These are phyloP conservation scores for Laodelphax striatellus DNA, from an alignment of 1,140 invertebrate genomes.

Conservation along the genomic window DNA sequence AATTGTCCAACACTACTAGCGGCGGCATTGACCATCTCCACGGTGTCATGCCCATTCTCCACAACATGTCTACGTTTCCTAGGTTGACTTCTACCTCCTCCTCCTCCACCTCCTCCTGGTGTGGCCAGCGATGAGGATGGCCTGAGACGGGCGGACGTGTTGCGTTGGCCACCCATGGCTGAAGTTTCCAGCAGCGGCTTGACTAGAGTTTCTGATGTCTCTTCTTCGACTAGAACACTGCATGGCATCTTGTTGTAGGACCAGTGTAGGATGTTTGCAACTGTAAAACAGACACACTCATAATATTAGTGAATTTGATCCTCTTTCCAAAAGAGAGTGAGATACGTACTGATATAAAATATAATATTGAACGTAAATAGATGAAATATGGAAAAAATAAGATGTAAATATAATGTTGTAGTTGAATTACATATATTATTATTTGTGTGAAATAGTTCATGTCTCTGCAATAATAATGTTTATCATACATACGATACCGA, in stretches of 20 bases:
- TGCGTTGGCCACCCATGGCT: slow-evolving; percentile 11
- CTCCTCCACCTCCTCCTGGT: slow-evolving; percentile 34
- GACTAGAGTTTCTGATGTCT: slow-evolving; percentile 40
- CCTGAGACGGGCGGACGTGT: slow-evolving; percentile 15
- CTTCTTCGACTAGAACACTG: slow-evolving; percentile 59
- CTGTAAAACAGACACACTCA: slow-evolving; percentile 39
- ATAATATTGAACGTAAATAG: too few relatives aligned
- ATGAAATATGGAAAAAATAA: too few relatives aligned
- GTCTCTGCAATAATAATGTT: too few relatives aligned
- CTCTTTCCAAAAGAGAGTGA: too few relatives aligned
- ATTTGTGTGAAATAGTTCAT: too few relatives aligned
- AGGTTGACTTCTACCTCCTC: background rate
- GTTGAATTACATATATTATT: too few relatives aligned
- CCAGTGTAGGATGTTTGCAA: slow-evolving; percentile 67
- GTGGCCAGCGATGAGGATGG: slow-evolving; percentile 23
- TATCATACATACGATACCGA: too few relatives aligned
- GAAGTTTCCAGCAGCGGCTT: slow-evolving; percentile 6
- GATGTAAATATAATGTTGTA: too few relatives aligned
- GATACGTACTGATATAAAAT: too few relatives aligned
- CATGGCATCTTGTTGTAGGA: slow-evolving; percentile 70
- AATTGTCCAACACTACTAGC: too few relatives aligned
- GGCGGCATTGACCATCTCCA: too few relatives aligned
- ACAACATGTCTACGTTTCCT: slow-evolving; percentile 47
- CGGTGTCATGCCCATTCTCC: slow-evolving; percentile 43
- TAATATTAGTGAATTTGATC: too few relatives aligned